Conservation (phyloP, 1,140 invertebrate species). For the Listronotus bonariensis region DNA sequence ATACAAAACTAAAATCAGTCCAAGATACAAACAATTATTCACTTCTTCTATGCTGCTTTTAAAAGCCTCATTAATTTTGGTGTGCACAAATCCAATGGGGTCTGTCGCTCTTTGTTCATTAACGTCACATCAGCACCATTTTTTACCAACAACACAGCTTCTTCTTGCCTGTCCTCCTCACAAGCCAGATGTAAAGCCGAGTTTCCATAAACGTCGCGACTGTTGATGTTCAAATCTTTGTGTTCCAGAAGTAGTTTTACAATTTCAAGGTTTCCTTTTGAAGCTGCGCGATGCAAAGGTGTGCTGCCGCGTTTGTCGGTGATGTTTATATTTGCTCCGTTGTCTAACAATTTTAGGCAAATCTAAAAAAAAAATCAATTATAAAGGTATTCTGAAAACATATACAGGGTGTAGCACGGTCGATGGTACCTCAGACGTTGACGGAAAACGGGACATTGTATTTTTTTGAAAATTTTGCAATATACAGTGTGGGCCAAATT, state of each 20-base stretch:
- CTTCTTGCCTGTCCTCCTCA: constrained; percentile 78
- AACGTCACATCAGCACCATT: constrained; percentile 67
- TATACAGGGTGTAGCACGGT: too few species aligned
- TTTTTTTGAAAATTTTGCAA: too few species aligned
- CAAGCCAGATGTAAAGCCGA: constrained; percentile 82
- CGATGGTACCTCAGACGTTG: too few species aligned
- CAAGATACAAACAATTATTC: too few species aligned
- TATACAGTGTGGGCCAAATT: too few species aligned
- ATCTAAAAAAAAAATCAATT: constrained; percentile 57
- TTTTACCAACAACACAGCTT: constrained; percentile 69
- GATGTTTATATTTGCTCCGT: constrained; percentile 75
- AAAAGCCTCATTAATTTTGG: constrained; percentile 38
- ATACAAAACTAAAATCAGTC: too few species aligned
- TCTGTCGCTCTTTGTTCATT: constrained; percentile 73
- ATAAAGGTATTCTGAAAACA: too few species aligned
- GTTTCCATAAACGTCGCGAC: constrained; percentile 69
- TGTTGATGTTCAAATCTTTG: constrained; percentile 58
- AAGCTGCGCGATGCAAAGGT: constrained; percentile 83
- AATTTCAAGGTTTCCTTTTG: constrained; percentile 75
- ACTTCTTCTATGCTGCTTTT: constrained; percentile 1
- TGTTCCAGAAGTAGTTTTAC: constrained; percentile 70
- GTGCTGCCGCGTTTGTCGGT: constrained; percentile 75
- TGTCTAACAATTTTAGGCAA: constrained; percentile 70
- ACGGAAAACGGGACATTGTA: too few species aligned
- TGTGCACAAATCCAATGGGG: constrained; percentile 70